phyloP scores from a whole-genome alignment of 2,888 invertebrate species.

The Caenorhabditis becei region DNA sequence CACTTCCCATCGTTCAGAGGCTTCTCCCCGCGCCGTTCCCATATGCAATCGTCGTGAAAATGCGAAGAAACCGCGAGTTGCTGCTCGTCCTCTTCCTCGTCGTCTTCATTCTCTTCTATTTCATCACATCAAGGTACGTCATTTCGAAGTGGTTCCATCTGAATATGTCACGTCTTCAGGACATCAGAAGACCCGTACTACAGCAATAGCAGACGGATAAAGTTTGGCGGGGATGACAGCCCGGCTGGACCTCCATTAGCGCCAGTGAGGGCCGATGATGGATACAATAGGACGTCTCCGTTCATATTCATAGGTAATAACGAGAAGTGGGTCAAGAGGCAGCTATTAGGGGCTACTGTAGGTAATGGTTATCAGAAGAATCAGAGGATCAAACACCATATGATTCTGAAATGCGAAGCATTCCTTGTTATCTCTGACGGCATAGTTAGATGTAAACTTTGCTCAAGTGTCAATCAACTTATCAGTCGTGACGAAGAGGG shows the following conservation, averaged over 20 bases:
- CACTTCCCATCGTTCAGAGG: background rate
- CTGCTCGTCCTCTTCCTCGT: slow-evolving; percentile 49
- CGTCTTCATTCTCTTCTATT: slow-evolving; percentile 54
- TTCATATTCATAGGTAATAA: slow-evolving; percentile 59
- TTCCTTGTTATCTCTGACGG: background rate
- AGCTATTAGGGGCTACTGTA: slow-evolving; percentile 12
- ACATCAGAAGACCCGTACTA: slow-evolving; percentile 46
- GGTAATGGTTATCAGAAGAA: background rate
- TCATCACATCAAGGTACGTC: slow-evolving; percentile 50
- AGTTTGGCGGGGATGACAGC: slow-evolving; percentile 23
- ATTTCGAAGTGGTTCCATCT: background rate
- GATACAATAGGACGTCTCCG: slow-evolving; percentile 55
- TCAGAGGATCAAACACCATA: background rate
- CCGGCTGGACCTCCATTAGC: slow-evolving; percentile 21
- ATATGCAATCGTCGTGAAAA: slow-evolving; percentile 28
- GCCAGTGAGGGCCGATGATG: slow-evolving; percentile 27
- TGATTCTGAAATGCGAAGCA: background rate
- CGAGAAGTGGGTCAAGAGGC: slow-evolving; percentile 10
- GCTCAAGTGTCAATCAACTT: background rate
- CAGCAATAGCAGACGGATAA: slow-evolving; percentile 33
- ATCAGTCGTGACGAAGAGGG: background rate
- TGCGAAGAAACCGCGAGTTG: slow-evolving; percentile 49
- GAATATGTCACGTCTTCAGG: slow-evolving; percentile 10
- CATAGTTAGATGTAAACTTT: background rate
- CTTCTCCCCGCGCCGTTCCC: slow-evolving; percentile 1